A percentile compares a stretch with the other conserved stretches of the same genome.
These are phyloP conservation scores for Acomys russatus DNA, from an alignment of 2,797 vertebrate species.

Conservation along the genomic window DNA sequence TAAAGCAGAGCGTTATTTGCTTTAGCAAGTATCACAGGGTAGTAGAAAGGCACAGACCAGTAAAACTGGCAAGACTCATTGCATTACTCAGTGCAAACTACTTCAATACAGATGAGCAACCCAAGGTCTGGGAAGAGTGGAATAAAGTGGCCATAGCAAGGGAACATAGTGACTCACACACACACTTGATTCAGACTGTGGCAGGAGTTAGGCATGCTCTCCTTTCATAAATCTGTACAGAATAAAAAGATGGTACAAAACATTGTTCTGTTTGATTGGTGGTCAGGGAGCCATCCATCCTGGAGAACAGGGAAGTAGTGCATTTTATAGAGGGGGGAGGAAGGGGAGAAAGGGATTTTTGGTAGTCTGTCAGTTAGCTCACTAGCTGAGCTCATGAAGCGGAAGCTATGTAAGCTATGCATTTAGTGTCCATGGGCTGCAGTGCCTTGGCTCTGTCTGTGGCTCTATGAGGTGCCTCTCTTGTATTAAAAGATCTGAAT, in stretches of 20 bases:
- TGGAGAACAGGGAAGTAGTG: not conserved
- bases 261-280: not conserved
- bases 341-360: not conserved
- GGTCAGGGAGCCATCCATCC: constrained; percentile 3
- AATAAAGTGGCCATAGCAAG: not conserved
- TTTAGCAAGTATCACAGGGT: constrained; percentile 54
- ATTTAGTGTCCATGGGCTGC: not conserved
- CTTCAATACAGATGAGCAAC: constrained; percentile 42
- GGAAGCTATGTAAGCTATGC: not conserved
- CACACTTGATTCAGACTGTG: constrained; percentile 13
- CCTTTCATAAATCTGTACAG: constrained; percentile 24
- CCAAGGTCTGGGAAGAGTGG: not conserved
- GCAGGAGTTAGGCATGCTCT: constrained; percentile 55
- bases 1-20: constrained; percentile 43
- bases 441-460: constrained; percentile 37
- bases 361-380: not conserved
- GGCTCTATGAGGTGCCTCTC: not conserved
- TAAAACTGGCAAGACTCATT: constrained; percentile 20
- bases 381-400: not conserved
- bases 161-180: constrained; percentile 64
- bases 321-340: not conserved
- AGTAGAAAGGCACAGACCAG: not conserved
- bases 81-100: constrained; percentile 32
- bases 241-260: constrained; percentile 52
- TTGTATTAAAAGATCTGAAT: not conserved